These are phyloP conservation scores for Apantesis nais DNA, from an alignment of 2,888 invertebrate species.

Conservation along the genomic window DNA sequence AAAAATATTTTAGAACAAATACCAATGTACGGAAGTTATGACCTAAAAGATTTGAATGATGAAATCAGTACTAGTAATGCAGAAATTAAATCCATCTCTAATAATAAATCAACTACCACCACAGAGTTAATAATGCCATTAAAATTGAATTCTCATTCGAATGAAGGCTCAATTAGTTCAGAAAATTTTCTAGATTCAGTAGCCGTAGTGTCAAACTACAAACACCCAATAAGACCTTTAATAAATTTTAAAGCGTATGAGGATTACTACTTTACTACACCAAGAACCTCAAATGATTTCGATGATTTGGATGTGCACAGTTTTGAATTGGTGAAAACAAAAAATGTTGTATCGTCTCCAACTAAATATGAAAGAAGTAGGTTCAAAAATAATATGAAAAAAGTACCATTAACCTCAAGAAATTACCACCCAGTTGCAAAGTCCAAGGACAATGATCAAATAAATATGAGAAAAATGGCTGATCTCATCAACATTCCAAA, in stretches of 20 bases:
- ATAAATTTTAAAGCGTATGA: slow-evolving; percentile 42
- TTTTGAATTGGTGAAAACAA: slow-evolving; percentile 44
- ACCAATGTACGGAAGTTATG: slow-evolving; percentile 10
- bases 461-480: slow-evolving; percentile 35
- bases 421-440: slow-evolving; percentile 11
- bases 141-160: slow-evolving; percentile 13
- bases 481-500: slow-evolving; percentile 29
- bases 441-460: slow-evolving; percentile 23
- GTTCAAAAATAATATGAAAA: slow-evolving; percentile 16
- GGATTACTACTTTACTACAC: slow-evolving; percentile 33
- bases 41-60: neutral
- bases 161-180: slow-evolving; percentile 18
- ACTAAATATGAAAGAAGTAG: neutral
- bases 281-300: slow-evolving; percentile 21
- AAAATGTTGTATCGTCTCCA: slow-evolving; percentile 33
- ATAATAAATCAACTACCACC: neutral
- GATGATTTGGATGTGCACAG: slow-evolving; percentile 35
- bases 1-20: neutral
- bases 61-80: neutral
- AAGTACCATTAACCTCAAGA: slow-evolving; percentile 7
- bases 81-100: neutral
- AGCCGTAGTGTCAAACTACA: slow-evolving; percentile 6
- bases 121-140: slow-evolving; percentile 34
- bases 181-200: slow-evolving; percentile 23
- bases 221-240: slow-evolving; percentile 23